Evolutionary conservation across 2,113 vertebrate species (phyloP).

Genomic region (Genyomyrus donnyi): DNA sequence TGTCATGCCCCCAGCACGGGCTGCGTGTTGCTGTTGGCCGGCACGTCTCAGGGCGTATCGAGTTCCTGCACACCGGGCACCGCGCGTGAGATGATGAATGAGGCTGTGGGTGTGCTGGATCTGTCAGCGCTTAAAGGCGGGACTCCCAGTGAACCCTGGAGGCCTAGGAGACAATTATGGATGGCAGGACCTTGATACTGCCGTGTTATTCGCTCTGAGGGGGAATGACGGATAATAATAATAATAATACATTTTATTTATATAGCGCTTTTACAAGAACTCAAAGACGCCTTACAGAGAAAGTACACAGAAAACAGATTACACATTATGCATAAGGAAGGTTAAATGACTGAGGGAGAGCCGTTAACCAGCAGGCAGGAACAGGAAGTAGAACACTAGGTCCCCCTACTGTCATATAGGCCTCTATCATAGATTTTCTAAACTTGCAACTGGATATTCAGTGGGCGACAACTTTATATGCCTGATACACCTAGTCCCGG

Average conservation of each 20-base stretch:
- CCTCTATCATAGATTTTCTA: background rate
- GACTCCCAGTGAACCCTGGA: conserved; percentile 3
- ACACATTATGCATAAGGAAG: too few species aligned
- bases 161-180: conserved; percentile 34
- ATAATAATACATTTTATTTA: too few species aligned
- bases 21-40: background rate
- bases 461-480: background rate
- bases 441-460: background rate
- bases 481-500: background rate
- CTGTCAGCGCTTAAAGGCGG: conserved; percentile 31
- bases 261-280: too few species aligned
- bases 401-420: background rate
- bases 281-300: too few species aligned
- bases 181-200: conserved; percentile 36
- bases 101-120: conserved; percentile 24
- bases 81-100: conserved; percentile 35
- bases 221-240: conserved; percentile 13
- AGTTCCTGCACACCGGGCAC: background rate
- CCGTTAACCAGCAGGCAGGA: conserved; percentile 24
- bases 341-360: conserved; percentile 22
- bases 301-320: too few species aligned
- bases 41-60: background rate
- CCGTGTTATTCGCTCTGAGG: conserved; percentile 36
- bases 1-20: background rate
- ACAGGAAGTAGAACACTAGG: conserved; percentile 18